phyloP scores from a whole-genome alignment of 2,113 vertebrate genomes.

The Megaptera novaeangliae region DNA sequence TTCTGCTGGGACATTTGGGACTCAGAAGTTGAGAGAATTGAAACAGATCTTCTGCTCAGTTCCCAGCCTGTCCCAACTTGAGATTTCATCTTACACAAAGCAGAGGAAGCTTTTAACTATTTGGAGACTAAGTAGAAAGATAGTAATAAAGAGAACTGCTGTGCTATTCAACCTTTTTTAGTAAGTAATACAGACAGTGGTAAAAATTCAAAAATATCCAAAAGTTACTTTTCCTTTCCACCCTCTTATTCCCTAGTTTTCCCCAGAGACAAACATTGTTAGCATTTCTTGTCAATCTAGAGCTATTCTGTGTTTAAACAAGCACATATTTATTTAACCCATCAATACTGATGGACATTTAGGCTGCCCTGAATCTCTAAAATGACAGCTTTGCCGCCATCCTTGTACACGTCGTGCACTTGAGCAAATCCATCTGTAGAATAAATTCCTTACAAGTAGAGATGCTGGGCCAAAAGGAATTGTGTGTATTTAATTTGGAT shows the following conservation, averaged over 20 bases:
- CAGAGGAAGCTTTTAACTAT: neutral
- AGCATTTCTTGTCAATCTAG: neutral
- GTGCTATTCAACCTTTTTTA: neutral
- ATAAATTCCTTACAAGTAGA: neutral
- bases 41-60: neutral
- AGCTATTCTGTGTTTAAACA: neutral
- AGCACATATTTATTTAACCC: neutral
- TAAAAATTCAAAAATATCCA: neutral
- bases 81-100: conserved; percentile 2
- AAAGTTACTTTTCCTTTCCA: neutral
- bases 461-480: neutral
- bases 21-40: neutral
- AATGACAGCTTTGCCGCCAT: neutral
- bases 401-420: neutral
- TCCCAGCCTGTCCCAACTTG: neutral
- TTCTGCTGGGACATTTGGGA: neutral
- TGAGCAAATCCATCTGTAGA: neutral
- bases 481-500: neutral
- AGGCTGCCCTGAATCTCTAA: neutral
- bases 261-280: neutral
- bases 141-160: neutral
- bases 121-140: neutral
- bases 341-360: neutral
- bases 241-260: neutral
- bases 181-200: neutral